Percentiles rank a stretch among this genome's conserved stretches.
Conservation (phyloP, 2,888 invertebrate species). For the Hedychridium roseum region DNA sequence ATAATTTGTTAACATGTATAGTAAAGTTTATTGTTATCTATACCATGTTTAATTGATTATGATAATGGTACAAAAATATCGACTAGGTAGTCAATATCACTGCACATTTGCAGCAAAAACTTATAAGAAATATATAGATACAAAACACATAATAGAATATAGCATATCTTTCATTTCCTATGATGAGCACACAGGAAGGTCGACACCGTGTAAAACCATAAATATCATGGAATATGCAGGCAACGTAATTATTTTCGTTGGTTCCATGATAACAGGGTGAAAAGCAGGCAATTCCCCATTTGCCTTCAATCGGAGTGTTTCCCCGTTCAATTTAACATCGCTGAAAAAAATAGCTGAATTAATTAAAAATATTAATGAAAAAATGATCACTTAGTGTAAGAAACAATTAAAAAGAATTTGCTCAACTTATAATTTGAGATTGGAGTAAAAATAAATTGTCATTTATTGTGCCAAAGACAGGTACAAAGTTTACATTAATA, state of each 20-base stretch:
- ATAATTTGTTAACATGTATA: constrained; percentile 2
- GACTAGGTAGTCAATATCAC: no score
- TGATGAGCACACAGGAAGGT: constrained; percentile 50
- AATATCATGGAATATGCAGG: constrained; percentile 74
- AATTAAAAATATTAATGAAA: constrained; percentile 1
- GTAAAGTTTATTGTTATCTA: neutral
- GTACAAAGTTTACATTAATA: no score
- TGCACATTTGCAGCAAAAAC: no score
- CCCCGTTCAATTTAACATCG: constrained; percentile 68
- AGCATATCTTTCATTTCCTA: no score
- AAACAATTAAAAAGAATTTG: no score
- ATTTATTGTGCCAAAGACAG: no score
- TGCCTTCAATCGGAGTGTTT: constrained; percentile 65
- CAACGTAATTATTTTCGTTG: constrained; percentile 65
- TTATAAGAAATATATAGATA: no score
- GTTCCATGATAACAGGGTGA: constrained; percentile 64
- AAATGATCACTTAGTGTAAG: no score
- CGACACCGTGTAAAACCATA: constrained; percentile 68
- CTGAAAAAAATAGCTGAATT: constrained; percentile 17
- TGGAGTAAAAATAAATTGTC: no score
- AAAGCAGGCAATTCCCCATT: constrained; percentile 67
- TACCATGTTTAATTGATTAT: neutral
- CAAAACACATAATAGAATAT: no score
- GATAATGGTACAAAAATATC: neutral
- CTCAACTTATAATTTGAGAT: no score